Evolutionary conservation across 2,888 invertebrate species (phyloP).

Genomic region (Metalampra italica): DNA sequence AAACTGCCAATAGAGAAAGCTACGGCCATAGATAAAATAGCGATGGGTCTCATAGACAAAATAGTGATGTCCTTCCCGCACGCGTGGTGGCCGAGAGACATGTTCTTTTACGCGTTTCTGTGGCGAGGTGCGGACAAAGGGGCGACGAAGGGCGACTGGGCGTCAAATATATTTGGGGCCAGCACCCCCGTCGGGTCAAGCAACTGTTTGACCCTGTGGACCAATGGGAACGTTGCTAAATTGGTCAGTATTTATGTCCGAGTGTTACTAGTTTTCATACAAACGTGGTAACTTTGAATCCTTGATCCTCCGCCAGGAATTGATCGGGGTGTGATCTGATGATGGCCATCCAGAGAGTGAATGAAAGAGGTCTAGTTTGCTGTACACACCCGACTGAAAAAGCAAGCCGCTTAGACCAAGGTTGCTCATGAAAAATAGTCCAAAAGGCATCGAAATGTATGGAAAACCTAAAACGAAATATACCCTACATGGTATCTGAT

Average conservation of each 20-base stretch:
- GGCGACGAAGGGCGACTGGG: conserved; percentile 29
- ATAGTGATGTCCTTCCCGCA: conserved; percentile 81
- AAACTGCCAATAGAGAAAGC: conserved; percentile 73
- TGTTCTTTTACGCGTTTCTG: conserved; percentile 28
- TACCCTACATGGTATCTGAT: too few relatives aligned
- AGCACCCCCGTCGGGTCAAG: conserved; percentile 29
- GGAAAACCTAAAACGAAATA: too few relatives aligned
- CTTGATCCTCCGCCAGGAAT: too few relatives aligned
- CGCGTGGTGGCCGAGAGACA: conserved; percentile 79
- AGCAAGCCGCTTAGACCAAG: too few relatives aligned
- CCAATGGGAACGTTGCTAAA: conserved; percentile 35
- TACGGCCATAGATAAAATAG: conserved; percentile 76
- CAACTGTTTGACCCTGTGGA: conserved; percentile 38
- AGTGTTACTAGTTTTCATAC: neutral
- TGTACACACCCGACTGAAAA: too few relatives aligned
- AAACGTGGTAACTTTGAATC: too few relatives aligned
- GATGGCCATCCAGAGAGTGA: too few relatives aligned
- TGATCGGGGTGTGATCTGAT: too few relatives aligned
- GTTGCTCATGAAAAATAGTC: too few relatives aligned
- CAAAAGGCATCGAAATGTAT: too few relatives aligned
- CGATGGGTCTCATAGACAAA: conserved; percentile 84
- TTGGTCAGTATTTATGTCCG: conserved; percentile 20
- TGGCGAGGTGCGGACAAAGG: conserved; percentile 36
- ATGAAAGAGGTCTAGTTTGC: too few relatives aligned
- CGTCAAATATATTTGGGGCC: conserved; percentile 25